phyloP scores from a whole-genome alignment of 2,888 invertebrate genomes.

The Drosophila affinis region DNA sequence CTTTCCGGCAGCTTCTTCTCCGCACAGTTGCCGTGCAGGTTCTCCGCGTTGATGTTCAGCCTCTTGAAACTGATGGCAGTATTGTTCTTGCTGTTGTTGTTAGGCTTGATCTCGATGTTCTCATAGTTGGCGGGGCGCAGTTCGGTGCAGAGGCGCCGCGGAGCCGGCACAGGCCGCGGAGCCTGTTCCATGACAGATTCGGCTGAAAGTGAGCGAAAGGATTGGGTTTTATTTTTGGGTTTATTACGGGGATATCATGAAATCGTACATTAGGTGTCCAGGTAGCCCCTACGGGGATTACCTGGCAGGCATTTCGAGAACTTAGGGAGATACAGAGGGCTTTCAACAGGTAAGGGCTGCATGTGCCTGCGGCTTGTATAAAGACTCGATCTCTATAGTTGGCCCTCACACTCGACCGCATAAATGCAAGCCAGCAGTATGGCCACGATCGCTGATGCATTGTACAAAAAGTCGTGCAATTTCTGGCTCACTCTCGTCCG shows the following conservation, averaged over 20 bases:
- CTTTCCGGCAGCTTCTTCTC: conserved; percentile 73
- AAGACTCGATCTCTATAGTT: background rate
- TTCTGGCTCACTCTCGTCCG: conserved; percentile 32
- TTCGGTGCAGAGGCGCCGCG: conserved; percentile 80
- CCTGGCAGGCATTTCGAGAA: background rate
- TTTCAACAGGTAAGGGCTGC: background rate
- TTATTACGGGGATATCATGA: background rate
- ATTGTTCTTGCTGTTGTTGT: conserved; percentile 58
- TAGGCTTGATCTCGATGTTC: conserved; percentile 80
- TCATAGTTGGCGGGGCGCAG: conserved; percentile 80
- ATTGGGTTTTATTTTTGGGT: background rate
- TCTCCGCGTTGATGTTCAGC: conserved; percentile 78
- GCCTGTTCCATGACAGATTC: conserved; percentile 53
- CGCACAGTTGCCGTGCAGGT: conserved; percentile 73
- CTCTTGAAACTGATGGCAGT: conserved; percentile 62
- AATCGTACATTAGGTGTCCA: background rate
- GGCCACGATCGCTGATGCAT: conserved; percentile 19
- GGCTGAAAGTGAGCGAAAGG: conserved; percentile 12
- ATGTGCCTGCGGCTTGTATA: background rate
- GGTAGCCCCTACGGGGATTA: background rate
- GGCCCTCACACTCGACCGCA: background rate
- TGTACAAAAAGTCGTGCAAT: conserved; percentile 6
- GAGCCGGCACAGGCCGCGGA: conserved; percentile 81
- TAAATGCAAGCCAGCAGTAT: conserved; percentile 22
- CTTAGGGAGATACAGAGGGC: background rate